Conservation (phyloP, 2,888 invertebrate species). For the Cryptocephalus primarius region DNA sequence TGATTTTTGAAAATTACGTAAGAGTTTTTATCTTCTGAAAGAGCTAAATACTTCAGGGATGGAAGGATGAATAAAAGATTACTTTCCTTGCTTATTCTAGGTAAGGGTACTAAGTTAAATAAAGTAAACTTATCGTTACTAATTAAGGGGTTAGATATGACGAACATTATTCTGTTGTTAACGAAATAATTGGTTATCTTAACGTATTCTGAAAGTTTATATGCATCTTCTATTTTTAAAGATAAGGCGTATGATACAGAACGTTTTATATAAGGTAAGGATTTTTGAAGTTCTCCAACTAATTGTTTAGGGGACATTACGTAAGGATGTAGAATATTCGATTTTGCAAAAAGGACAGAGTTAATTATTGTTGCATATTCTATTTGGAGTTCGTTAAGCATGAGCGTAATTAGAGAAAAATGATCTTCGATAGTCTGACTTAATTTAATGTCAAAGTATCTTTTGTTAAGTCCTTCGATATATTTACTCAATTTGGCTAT, state of each 20-base stretch:
- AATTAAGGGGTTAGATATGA: constrained; percentile 3
- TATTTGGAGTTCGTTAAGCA: constrained; percentile 3
- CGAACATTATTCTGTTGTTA: constrained; percentile 3
- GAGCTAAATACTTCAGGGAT: neutral
- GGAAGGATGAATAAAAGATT: constrained; percentile 2
- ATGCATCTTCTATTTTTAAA: neutral
- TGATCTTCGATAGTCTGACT: constrained; percentile 6
- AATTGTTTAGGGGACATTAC: constrained; percentile 6
- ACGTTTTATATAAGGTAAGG: neutral
- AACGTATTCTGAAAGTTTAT: neutral
- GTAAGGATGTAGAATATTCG: constrained; percentile 6
- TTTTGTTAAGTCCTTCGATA: neutral
- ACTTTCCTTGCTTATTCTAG: neutral
- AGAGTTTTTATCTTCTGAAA: too few relatives aligned
- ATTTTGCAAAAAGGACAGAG: constrained; percentile 4
- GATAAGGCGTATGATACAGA: neutral
- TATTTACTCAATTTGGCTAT: constrained; percentile 3
- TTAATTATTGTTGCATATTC: constrained; percentile 2
- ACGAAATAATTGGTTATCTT: neutral
- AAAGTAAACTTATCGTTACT: neutral
- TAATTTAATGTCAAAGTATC: constrained; percentile 4
- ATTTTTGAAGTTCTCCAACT: constrained; percentile 3
- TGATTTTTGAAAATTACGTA: too few relatives aligned
- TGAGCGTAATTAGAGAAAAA: constrained; percentile 3
- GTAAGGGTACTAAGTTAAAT: constrained; percentile 5